A percentile compares a stretch with the other conserved stretches of the same genome.
These are phyloP conservation scores for Corythornis leucogaster DNA, from an alignment of 2,797 vertebrate species.

Conservation along the genomic window DNA sequence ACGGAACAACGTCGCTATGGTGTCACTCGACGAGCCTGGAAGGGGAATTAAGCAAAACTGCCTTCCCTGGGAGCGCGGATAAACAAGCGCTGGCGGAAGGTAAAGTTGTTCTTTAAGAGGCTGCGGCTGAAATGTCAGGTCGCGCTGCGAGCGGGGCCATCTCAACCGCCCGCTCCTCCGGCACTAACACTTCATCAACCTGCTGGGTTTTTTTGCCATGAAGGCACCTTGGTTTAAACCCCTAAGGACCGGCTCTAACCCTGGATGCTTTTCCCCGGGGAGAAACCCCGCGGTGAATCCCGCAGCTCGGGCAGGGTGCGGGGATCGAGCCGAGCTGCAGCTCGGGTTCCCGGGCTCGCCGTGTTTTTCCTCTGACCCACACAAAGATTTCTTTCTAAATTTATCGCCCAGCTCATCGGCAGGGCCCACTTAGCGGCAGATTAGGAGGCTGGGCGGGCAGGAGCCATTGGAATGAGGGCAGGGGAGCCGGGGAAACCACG, in stretches of 20 bases:
- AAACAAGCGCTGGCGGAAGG: not conserved
- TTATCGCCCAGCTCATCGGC: conserved; percentile 28
- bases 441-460: conserved; percentile 5
- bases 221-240: accelerated
- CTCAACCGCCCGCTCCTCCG: not conserved
- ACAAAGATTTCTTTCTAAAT: conserved; percentile 70
- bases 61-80: not conserved
- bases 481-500: not conserved
- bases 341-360: not conserved
- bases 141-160: not conserved
- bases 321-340: not conserved
- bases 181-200: accelerated
- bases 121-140: not conserved
- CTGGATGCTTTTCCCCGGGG: accelerated
- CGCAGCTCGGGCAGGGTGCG: not conserved
- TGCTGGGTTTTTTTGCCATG: too few species aligned
- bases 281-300: accelerated
- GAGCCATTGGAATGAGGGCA: not conserved
- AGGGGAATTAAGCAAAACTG: not conserved
- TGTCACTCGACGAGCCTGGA: not conserved
- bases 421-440: conserved; percentile 12
- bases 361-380: conserved; percentile 55
- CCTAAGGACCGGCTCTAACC: accelerated
- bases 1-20: not conserved
- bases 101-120: conserved; percentile 20